phyloP scores from a whole-genome alignment of 2,113 vertebrate species.

The Hyperopisus bebe region DNA sequence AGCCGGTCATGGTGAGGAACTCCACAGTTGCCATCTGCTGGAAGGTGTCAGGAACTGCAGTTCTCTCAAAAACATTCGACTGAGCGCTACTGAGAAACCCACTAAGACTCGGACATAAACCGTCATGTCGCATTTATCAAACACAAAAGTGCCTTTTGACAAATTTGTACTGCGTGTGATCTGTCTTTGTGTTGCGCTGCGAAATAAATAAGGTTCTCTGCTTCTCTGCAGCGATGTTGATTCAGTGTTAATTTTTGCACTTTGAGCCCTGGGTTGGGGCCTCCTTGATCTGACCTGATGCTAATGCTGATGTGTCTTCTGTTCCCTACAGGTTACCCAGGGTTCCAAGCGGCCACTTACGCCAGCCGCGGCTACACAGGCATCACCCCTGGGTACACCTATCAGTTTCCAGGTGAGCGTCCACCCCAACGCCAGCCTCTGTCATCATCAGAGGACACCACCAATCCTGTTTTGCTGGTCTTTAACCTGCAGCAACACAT shows the following conservation, averaged over 20 bases:
- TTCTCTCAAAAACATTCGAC: background rate
- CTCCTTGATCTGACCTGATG: background rate
- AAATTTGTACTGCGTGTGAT: background rate
- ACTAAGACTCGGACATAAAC: background rate
- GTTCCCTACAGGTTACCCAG: conserved; percentile 76
- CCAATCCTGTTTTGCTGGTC: background rate
- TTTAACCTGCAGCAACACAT: background rate
- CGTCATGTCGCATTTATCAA: background rate
- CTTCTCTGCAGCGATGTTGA: background rate
- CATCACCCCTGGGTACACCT: conserved; percentile 88
- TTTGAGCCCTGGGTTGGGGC: background rate
- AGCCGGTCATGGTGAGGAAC: background rate
- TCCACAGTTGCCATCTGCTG: conserved; percentile 6
- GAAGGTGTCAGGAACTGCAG: background rate
- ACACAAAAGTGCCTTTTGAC: background rate
- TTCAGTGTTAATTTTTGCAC: background rate
- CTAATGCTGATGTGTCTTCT: background rate
- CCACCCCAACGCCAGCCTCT: conserved; percentile 9
- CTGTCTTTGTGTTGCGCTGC: background rate
- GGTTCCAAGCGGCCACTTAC: conserved; percentile 89
- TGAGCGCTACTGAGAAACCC: background rate
- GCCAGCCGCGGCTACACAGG: conserved; percentile 90
- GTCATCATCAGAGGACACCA: background rate
- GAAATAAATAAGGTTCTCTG: background rate
- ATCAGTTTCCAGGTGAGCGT: conserved; percentile 85